Percentiles rank a stretch among this genome's conserved stretches.
Conservation (phyloP, 1,140 invertebrate species). For the Drosophila punjabiensis region DNA sequence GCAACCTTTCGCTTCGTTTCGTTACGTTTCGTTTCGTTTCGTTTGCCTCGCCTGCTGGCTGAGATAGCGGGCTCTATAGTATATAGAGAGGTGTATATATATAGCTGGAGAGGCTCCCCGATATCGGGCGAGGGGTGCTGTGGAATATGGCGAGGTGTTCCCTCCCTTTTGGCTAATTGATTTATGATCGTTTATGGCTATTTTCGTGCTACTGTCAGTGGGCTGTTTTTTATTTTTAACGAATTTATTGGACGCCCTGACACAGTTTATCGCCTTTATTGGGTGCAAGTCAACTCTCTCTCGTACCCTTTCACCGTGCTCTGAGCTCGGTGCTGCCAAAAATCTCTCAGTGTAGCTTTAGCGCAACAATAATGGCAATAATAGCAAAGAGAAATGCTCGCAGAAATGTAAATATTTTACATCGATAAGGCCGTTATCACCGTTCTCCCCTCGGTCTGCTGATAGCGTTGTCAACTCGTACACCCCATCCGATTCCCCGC, state of each 20-base stretch:
- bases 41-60: constrained; percentile 24
- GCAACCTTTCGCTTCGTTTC: constrained; percentile 62
- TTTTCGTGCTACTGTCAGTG: constrained; percentile 71
- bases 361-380: constrained; percentile 39
- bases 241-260: constrained; percentile 57
- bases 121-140: constrained; percentile 30
- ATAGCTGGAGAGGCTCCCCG: constrained; percentile 20
- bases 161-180: constrained; percentile 66
- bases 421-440: constrained; percentile 68
- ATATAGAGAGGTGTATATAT: constrained; percentile 10
- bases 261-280: constrained; percentile 22
- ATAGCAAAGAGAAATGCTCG: constrained; percentile 53
- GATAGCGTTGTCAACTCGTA: constrained; percentile 67
- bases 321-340: neutral
- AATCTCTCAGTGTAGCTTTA: constrained; percentile 14
- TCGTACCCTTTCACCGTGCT: neutral
- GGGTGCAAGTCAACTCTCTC: constrained; percentile 12
- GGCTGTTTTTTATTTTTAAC: constrained; percentile 53
- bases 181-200: constrained; percentile 73
- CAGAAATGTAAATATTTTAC: constrained; percentile 85
- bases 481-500: constrained; percentile 36
- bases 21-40: constrained; percentile 23
- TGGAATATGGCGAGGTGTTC: constrained; percentile 29
- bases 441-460: constrained; percentile 30
- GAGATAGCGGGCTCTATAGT: constrained; percentile 45